Evolutionary conservation across 2,113 vertebrate genomes (phyloP).

Genomic region (Hiodon tergisus): DNA sequence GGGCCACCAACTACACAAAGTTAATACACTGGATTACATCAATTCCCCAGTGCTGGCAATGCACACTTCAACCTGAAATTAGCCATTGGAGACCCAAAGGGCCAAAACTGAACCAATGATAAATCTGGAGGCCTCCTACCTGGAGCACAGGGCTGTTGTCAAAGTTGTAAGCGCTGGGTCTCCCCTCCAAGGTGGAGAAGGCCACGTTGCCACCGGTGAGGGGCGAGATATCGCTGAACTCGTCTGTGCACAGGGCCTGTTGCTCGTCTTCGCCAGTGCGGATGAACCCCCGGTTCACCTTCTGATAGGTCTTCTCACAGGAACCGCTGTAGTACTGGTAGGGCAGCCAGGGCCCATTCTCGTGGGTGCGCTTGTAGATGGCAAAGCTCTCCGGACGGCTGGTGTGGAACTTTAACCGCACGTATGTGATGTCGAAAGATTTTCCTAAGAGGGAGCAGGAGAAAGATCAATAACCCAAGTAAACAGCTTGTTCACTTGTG

Average conservation of each 20-base stretch:
- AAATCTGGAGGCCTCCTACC: constrained; percentile 54
- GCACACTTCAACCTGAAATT: too few species aligned
- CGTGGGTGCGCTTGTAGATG: constrained; percentile 84
- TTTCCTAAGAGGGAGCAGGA: constrained; percentile 67
- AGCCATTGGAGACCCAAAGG: too few species aligned
- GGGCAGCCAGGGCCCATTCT: constrained; percentile 79
- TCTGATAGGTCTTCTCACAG: constrained; percentile 86
- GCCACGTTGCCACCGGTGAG: constrained; percentile 93
- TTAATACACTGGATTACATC: too few species aligned
- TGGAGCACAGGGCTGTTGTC: constrained; percentile 91
- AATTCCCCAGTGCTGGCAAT: too few species aligned
- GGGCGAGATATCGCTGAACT: constrained; percentile 97
- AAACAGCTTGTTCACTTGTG: not conserved
- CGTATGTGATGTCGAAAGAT: constrained; percentile 93
- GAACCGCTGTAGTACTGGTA: constrained; percentile 98
- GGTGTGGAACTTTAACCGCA: constrained; percentile 95
- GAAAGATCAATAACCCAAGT: not conserved
- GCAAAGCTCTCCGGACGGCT: constrained; percentile 94
- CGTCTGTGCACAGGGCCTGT: constrained; percentile 89
- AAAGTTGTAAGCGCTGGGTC: constrained; percentile 93
- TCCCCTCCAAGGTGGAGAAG: constrained; percentile 89
- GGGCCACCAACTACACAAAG: too few species aligned
- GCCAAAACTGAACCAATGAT: not conserved
- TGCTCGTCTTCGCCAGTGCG: constrained; percentile 86
- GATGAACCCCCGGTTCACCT: constrained; percentile 77